Evolutionary conservation across 2,888 invertebrate genomes (phyloP).

Genomic region (Cataglyphis cursor): DNA sequence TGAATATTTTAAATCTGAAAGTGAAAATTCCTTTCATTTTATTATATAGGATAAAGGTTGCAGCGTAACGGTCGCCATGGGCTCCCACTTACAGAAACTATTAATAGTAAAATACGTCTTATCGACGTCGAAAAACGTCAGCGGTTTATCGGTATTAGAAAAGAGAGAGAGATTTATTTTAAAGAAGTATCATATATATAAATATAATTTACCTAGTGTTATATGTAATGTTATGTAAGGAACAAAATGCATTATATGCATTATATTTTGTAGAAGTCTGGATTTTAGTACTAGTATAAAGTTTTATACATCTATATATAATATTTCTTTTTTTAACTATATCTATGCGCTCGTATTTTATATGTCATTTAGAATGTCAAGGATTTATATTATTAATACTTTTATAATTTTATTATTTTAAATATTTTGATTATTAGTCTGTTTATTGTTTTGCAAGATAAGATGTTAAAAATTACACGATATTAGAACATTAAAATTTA

Average conservation of each 20-base stretch:
- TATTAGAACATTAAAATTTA: not conserved
- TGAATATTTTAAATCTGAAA: constrained; percentile 43
- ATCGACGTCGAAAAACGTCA: constrained; percentile 34
- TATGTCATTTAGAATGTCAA: constrained; percentile 11
- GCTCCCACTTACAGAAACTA: constrained; percentile 42
- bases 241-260: not conserved
- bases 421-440: constrained; percentile 35
- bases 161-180: constrained; percentile 13
- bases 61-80: constrained; percentile 47
- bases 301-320: constrained; percentile 23
- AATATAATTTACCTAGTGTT: not conserved
- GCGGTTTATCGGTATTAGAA: constrained; percentile 33
- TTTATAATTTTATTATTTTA: constrained; percentile 57
- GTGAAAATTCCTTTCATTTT: constrained; percentile 43
- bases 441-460: constrained; percentile 47
- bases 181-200: not conserved
- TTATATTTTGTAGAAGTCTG: not conserved
- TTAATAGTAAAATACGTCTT: constrained; percentile 45
- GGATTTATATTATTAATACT: constrained; percentile 27
- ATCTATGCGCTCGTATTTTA: constrained; percentile 10
- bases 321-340: constrained; percentile 15
- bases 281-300: constrained; percentile 26
- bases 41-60: constrained; percentile 52
- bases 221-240: constrained; percentile 20
- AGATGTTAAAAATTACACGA: constrained; percentile 30